A percentile compares a stretch with the other conserved stretches of the same genome.
Conservation (phyloP, 2,888 invertebrate species). For the Galeopsomyia nigrocyanea region DNA sequence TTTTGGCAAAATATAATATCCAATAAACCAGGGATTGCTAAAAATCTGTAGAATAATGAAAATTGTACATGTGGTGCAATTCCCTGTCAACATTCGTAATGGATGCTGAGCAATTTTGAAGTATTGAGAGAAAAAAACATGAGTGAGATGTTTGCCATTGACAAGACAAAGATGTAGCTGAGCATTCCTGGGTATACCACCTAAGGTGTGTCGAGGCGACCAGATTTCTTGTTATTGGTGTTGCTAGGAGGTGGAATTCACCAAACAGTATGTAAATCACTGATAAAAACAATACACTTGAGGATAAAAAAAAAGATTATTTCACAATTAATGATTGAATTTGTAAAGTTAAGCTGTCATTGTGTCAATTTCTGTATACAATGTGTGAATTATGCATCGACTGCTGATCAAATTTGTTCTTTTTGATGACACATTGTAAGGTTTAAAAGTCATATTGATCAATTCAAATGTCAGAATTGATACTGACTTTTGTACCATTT, state of each 20-base stretch:
- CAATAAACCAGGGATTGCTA: neutral
- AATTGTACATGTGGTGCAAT: neutral
- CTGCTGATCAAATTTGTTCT: no score
- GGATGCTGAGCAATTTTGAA: conserved; percentile 41
- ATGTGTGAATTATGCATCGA: no score
- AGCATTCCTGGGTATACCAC: conserved; percentile 65
- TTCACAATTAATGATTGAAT: neutral
- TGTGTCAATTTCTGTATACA: no score
- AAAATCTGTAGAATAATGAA: neutral
- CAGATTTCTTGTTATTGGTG: conserved; percentile 66
- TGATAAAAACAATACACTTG: conserved; percentile 42
- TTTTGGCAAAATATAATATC: no score
- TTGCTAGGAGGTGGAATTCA: conserved; percentile 66
- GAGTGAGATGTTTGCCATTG: conserved; percentile 59
- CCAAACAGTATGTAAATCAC: conserved; percentile 66
- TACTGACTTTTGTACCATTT: no score
- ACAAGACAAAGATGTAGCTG: conserved; percentile 62
- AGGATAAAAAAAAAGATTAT: conserved; percentile 21
- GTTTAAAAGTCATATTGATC: no score
- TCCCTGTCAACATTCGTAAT: conserved; percentile 28
- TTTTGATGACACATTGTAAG: no score
- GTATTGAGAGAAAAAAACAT: conserved; percentile 47
- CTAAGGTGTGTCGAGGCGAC: conserved; percentile 65
- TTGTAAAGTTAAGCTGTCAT: no score
- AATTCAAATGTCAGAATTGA: no score